Evolutionary conservation across 1,140 invertebrate species (phyloP), one percentile per base, ranked within the genome.

Genomic region (Ips nitidus): DNA sequence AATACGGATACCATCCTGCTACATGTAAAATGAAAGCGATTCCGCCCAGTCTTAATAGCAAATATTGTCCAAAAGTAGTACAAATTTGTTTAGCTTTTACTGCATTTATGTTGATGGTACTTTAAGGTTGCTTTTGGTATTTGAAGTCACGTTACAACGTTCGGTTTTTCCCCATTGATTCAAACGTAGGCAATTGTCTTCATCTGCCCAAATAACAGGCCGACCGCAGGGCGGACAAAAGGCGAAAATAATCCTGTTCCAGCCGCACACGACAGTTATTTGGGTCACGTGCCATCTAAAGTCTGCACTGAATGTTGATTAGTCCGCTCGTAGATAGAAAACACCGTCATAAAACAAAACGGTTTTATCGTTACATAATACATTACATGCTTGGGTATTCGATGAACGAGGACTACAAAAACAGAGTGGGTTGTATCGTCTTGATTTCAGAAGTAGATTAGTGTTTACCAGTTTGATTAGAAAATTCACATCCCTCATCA

Each of bases 191-290:
- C 6, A 6, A 60, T 52, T 68, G 36, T 68, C 47, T 41, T 38
- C 66, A 52, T 68, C 45, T 56, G 66, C 60, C 66, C 59, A 60
- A 68, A 68, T 68, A 60, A 68, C 41, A 68, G 47, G 66, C 43
- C 66, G 47, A 68, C 50, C 42, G 40, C 57, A 53, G 58, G n/a
- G n/a, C 50, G 43, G 66, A 68, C 66, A 68, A 68, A 68, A 68
- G 56, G 47, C 56, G 57, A 68, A 68, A 68, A 68, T 68, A 68
- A 68, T 68, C 66, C 58, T 52, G 57, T 68, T 68, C 57, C 43
- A 22, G 50, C 41, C 55, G 42, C 38, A 66, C 36, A 66, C 64
- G 66, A 68, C 66, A 59, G 47, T 68, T 68, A 68, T 68, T 68
- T 68, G 57, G 45, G 57, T 59, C 66, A 68, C 66, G 66, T 68